Base-by-base conservation (phyloP, 2,113 vertebrate species). In the Tachysurus vachellii region DNA sequence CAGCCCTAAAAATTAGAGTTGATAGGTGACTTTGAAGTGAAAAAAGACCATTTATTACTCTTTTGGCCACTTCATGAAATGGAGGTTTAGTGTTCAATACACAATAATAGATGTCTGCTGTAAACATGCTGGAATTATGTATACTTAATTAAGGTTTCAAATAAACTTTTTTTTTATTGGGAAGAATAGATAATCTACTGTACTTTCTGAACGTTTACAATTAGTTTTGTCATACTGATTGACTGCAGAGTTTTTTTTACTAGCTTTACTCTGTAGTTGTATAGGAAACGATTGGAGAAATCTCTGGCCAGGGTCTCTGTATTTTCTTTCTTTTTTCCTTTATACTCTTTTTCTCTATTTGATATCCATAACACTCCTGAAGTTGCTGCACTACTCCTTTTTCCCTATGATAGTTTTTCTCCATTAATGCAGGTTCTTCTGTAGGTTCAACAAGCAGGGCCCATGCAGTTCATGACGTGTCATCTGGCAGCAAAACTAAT, bases 401-500 rank as follows among this genome's bases (percentile, higher is more conserved):
- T 85, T 57, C 56, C 64, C 53, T 76, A 87, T 86, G 66, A 93
- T 81, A 88, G 88, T 93, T 91, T 91, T 91, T 91, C 88, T 83
- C 89, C 86, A 93, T 94, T 92, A 90, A 93, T 92, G 90, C 88
- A 90, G 88, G 84, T 88, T 90, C 66, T 85, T 89, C 80, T 87
- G 88, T 66, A 59, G 87, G 93, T 93, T 94, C 93, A 92, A 83
- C 89, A 92, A 92, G 89, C 87, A 23, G 10, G 79, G 88, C 82
- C 89, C 84, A 56, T 61, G 70, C 80, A 88, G 89, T 91, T 92
- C 89, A 91, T 87, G 71, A 85, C 87, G 87, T 90, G 94, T 94
- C 92, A 94, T 93, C 91, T 92, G 80, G 87, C 93, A 93, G 91
- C 88, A 91, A 85, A 92, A 91, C 91, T 92, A 94, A 94, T 94